Evolutionary conservation across 2,113 vertebrate species (phyloP).

Genomic region (Candoia aspera): DNA sequence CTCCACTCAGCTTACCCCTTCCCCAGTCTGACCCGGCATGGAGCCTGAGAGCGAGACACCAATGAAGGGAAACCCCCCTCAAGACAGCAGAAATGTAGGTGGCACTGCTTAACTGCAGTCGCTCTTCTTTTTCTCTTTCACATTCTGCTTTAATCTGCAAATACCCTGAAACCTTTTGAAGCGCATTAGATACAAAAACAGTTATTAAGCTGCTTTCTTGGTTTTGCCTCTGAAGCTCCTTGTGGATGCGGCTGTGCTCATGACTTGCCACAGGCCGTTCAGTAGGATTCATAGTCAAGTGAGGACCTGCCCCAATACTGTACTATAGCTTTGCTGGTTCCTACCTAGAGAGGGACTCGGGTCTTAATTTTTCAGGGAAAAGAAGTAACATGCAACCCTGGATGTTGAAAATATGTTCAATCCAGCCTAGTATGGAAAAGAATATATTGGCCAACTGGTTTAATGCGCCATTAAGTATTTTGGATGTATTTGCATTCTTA

Average conservation of each 20-base stretch:
- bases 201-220: not conserved
- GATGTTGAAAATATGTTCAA: not conserved
- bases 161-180: not conserved
- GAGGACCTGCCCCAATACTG: not conserved
- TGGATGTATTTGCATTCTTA: not conserved
- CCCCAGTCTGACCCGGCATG: constrained; percentile 5
- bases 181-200: not conserved
- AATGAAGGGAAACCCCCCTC: fast-evolving
- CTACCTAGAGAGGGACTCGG: not conserved
- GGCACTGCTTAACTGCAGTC: not conserved
- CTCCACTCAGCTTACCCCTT: not conserved
- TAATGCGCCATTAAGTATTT: not conserved
- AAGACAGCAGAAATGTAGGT: constrained; percentile 56
- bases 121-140: not conserved
- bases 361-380: not conserved
- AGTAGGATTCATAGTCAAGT: not conserved
- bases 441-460: not conserved
- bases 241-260: not conserved
- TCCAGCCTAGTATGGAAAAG: not conserved
- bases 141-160: not conserved
- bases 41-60: not conserved
- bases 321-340: not conserved
- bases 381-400: not conserved
- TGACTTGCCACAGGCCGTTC: not conserved
- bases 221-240: not conserved